These are phyloP conservation scores for Eubasilissa regina DNA, from an alignment of 1,140 invertebrate genomes.

Conservation along the genomic window DNA sequence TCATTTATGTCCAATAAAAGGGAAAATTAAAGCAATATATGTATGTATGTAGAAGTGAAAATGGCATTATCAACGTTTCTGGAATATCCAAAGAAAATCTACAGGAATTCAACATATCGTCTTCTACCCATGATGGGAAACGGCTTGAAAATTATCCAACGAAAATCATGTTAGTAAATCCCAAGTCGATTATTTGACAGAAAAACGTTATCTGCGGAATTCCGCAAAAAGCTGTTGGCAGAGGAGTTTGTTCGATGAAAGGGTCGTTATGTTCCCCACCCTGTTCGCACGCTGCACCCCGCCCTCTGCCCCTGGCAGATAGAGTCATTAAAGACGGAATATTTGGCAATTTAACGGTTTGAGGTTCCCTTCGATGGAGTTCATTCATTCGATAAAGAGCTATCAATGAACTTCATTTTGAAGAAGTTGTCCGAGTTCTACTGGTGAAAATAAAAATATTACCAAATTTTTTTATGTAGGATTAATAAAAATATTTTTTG, in stretches of 20 bases:
- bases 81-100: neutral
- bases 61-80: too few species aligned
- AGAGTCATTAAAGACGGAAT: constrained; percentile 6
- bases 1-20: too few species aligned
- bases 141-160: constrained; percentile 24
- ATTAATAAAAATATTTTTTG: too few species aligned
- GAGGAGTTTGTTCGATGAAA: constrained; percentile 13
- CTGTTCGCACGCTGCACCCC: neutral
- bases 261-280: constrained; percentile 16
- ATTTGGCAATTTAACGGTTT: constrained; percentile 9
- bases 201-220: constrained; percentile 25
- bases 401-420: too few species aligned
- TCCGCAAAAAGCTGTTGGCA: neutral
- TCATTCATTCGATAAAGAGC: neutral
- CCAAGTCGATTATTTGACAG: constrained; percentile 28
- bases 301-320: neutral
- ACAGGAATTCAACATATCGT: neutral
- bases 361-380: constrained; percentile 1
- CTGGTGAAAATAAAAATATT: neutral
- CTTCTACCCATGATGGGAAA: neutral
- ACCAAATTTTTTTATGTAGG: neutral
- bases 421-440: neutral
- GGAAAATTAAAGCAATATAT: too few species aligned
- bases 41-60: too few species aligned
- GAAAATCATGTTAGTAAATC: constrained; percentile 24